Evolutionary conservation across 2,113 vertebrate genomes (phyloP).

Genomic region (Hiodon alosoides): DNA sequence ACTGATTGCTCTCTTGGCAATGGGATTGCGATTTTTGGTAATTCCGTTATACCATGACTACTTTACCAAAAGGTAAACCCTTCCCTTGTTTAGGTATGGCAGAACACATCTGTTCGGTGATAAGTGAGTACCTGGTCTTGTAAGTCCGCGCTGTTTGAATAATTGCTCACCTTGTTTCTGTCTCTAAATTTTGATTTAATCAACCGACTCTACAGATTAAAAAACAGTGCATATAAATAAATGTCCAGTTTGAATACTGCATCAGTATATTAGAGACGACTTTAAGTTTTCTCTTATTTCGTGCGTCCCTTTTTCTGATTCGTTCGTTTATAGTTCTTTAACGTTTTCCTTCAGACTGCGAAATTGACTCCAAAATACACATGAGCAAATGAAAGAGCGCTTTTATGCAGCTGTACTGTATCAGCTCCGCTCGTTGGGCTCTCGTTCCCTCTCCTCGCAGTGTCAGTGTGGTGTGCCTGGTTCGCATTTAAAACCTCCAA

Average conservation of each 20-base stretch:
- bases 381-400: constrained; percentile 58
- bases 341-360: constrained; percentile 12
- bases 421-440: constrained; percentile 29
- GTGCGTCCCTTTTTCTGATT: constrained; percentile 3
- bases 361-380: constrained; percentile 20
- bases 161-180: constrained; percentile 5
- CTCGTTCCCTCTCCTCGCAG: constrained; percentile 32
- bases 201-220: not conserved
- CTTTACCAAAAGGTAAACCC: not conserved
- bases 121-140: not conserved
- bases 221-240: not conserved
- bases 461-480: constrained; percentile 36
- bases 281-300: not conserved
- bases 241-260: not conserved
- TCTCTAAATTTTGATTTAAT: not conserved
- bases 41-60: not conserved
- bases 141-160: not conserved
- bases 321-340: constrained; percentile 10
- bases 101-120: not conserved
- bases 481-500: constrained; percentile 45
- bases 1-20: not conserved
- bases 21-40: not conserved
- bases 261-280: not conserved
- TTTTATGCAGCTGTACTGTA: constrained; percentile 49
- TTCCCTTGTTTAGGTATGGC: not conserved